Conservation (phyloP, 2,113 vertebrate species). For the Delphinus delphis region DNA sequence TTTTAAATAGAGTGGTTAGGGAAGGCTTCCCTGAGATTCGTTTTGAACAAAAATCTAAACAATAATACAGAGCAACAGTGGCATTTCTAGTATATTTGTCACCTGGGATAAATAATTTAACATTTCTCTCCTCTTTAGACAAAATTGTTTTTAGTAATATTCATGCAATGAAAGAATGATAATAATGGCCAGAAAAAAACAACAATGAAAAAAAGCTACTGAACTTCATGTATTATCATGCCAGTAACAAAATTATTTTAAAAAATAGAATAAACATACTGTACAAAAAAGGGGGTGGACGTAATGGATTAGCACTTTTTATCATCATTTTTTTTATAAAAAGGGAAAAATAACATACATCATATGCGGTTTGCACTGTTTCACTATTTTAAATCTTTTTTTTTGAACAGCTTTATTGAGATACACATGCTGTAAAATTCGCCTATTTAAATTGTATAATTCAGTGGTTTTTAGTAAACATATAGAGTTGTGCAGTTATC, state of each 20-base stretch:
- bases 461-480: neutral
- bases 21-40: neutral
- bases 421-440: neutral
- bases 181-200: neutral
- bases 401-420: neutral
- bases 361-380: neutral
- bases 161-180: neutral
- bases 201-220: neutral
- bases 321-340: neutral
- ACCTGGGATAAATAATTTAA: neutral
- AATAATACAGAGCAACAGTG: neutral
- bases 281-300: neutral
- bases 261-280: slow-evolving; percentile 18
- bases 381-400: neutral
- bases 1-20: slow-evolving; percentile 18
- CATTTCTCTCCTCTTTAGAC: neutral
- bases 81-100: neutral
- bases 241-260: neutral
- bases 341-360: neutral
- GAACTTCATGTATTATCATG: neutral
- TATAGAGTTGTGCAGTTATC: neutral
- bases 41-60: slow-evolving; percentile 5
- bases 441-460: neutral
- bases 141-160: slow-evolving; percentile 24
- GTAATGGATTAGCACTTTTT: neutral